phyloP scores from a whole-genome alignment of 2,113 vertebrate species.

The Periophthalmodon schlosseri region DNA sequence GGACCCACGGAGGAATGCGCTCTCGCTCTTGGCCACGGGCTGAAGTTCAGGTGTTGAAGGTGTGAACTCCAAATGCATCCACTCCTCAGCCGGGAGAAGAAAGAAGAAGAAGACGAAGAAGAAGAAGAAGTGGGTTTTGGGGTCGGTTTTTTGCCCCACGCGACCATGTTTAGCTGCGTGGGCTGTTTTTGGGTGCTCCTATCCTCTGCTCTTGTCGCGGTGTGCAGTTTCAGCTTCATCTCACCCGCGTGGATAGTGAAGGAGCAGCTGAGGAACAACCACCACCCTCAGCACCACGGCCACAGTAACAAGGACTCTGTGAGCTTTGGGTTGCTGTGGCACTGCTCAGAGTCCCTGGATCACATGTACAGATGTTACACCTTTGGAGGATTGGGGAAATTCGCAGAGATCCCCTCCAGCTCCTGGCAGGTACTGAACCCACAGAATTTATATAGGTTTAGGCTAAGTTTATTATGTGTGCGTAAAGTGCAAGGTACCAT shows the following conservation, averaged over 20 bases:
- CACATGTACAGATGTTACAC: constrained; percentile 82
- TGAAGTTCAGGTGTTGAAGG: constrained; percentile 58
- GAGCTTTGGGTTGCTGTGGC: constrained; percentile 88
- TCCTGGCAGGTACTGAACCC: constrained; percentile 85
- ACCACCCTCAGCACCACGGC: constrained; percentile 33
- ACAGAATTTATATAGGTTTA: neutral
- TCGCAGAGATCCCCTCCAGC: constrained; percentile 86
- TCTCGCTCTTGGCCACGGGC: constrained; percentile 19
- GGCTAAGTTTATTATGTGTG: too few species aligned
- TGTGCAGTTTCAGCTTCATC: constrained; percentile 86
- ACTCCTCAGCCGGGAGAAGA: constrained; percentile 80
- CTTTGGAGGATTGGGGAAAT: constrained; percentile 81
- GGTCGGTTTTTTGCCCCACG: constrained; percentile 72
- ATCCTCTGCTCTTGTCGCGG: constrained; percentile 83
- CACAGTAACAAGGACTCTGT: constrained; percentile 73
- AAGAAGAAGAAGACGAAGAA: constrained; percentile 75
- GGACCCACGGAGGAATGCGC: constrained; percentile 8
- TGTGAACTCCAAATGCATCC: constrained; percentile 81
- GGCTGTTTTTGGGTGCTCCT: constrained; percentile 89
- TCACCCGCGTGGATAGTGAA: constrained; percentile 88
- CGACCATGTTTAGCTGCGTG: constrained; percentile 87
- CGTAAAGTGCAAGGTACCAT: too few species aligned
- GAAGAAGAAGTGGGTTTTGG: constrained; percentile 74
- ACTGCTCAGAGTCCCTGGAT: constrained; percentile 82
- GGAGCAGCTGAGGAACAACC: constrained; percentile 71